Percentiles rank a stretch among this genome's conserved stretches.
Conservation (phyloP, 2,113 vertebrate species). For the Nesogale talazaci region DNA sequence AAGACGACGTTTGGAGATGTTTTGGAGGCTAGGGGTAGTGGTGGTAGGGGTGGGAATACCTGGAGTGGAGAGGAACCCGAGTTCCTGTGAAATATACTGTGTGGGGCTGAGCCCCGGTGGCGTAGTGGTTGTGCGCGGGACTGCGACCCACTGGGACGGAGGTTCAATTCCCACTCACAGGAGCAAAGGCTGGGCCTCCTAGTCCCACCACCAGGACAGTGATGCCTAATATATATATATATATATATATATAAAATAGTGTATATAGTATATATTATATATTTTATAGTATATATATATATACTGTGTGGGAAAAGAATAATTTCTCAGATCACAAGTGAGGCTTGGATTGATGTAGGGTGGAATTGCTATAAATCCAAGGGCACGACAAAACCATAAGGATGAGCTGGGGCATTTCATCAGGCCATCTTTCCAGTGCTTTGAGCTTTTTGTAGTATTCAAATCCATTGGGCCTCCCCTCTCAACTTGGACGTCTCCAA, state of each 20-base stretch:
- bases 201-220: no score
- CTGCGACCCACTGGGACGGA: no score
- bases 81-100: constrained; percentile 6
- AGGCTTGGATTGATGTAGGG: not conserved
- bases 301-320: constrained; percentile 1
- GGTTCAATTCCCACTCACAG: no score
- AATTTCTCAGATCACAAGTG: not conserved
- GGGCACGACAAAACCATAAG: not conserved
- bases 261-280: no score
- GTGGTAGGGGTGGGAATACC: not conserved
- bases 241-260: no score
- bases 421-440: not conserved
- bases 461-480: no score
- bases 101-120: no score
- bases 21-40: not conserved
- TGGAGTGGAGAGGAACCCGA: not conserved
- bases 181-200: no score
- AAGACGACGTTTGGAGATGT: not conserved
- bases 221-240: no score
- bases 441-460: not conserved
- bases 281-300: no score
- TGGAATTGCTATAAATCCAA: not conserved
- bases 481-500: no score
- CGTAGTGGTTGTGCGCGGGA: no score
- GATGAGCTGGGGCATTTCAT: not conserved